phyloP scores from a whole-genome alignment of 2,888 invertebrate species.

The Trissonchulus sp. region DNA sequence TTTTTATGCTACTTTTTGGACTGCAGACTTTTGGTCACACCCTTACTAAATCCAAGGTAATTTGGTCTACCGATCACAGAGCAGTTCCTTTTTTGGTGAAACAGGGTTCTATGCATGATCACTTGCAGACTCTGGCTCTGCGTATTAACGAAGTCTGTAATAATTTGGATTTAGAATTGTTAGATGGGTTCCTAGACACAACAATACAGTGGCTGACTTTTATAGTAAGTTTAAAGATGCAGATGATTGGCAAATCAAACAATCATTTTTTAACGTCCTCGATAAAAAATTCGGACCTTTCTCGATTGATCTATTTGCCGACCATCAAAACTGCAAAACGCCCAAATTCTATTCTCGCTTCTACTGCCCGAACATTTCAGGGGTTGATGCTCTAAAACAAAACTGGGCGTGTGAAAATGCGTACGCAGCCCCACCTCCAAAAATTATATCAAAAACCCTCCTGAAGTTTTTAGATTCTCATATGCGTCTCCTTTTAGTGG shows the following conservation, averaged over 20 bases:
- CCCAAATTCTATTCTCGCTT: not conserved
- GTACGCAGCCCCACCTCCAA: no score
- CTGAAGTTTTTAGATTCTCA: no score
- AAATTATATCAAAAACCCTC: no score
- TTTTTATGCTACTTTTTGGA: not conserved
- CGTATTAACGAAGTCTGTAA: not conserved
- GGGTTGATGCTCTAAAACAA: constrained; percentile 7
- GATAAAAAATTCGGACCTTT: not conserved
- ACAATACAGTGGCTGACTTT: not conserved
- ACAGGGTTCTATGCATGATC: not conserved
- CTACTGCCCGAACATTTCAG: not conserved
- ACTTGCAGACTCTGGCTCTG: not conserved
- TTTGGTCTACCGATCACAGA: no score
- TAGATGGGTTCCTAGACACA: not conserved
- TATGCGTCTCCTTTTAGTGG: no score
- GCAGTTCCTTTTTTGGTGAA: no score
- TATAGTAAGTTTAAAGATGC: not conserved
- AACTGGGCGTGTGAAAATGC: no score
- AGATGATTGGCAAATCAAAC: constrained; percentile 4
- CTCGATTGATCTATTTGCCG: constrained; percentile 9
- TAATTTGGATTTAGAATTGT: not conserved
- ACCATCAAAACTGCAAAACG: not conserved
- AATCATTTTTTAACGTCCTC: not conserved
- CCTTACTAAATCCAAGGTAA: no score
- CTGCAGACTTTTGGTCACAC: not conserved